phyloP scores from a whole-genome alignment of 2,113 vertebrate genomes.

The Sturnira hondurensis region DNA sequence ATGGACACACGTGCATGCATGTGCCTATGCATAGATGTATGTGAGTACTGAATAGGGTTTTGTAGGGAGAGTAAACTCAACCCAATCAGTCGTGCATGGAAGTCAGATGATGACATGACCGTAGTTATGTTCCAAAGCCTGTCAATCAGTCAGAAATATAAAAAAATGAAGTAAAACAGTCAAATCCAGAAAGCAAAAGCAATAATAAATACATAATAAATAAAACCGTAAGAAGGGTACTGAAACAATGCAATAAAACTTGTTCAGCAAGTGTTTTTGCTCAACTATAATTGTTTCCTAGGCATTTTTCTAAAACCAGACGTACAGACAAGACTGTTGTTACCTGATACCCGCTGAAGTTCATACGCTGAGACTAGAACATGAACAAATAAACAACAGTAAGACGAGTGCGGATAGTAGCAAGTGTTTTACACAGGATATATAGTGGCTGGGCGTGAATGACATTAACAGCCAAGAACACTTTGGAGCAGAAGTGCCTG shows the following conservation, averaged over 20 bases:
- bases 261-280: background rate
- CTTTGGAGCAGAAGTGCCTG: no score
- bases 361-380: background rate
- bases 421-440: background rate
- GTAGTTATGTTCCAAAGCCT: background rate
- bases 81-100: background rate
- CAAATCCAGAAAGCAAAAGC: background rate
- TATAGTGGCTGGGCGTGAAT: no score
- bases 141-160: background rate
- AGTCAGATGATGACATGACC: background rate
- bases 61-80: background rate
- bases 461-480: background rate
- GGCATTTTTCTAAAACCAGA: background rate
- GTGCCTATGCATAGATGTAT: background rate
- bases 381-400: background rate
- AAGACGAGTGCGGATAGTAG: background rate
- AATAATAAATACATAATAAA: background rate
- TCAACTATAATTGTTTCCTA: background rate
- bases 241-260: background rate
- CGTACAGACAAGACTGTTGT: background rate
- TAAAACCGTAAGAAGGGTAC: background rate
- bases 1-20: no score
- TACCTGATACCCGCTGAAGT: background rate
- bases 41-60: background rate
- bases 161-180: background rate